These are phyloP conservation scores for Dynastes tityus DNA, from an alignment of 2,888 invertebrate genomes.

Conservation along the genomic window DNA sequence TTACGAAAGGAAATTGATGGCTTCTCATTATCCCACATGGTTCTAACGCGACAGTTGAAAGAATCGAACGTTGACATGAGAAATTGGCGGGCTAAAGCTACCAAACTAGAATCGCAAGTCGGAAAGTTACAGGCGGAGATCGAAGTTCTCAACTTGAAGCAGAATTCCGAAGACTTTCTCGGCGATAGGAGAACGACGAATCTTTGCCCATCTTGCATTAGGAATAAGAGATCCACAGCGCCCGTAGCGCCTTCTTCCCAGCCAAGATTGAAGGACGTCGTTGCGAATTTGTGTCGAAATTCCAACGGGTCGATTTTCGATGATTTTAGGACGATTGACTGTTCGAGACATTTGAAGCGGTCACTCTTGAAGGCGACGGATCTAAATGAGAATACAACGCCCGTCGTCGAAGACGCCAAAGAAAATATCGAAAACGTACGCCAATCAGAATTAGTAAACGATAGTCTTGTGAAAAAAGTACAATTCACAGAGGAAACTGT, in stretches of 20 bases:
- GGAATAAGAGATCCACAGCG: neutral
- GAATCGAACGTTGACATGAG: conserved; percentile 57
- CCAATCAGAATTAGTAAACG: neutral
- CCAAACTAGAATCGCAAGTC: conserved; percentile 51
- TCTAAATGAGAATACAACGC: neutral
- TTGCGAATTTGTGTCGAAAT: neutral
- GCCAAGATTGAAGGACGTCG: neutral
- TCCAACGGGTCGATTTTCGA: neutral
- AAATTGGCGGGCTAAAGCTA: conserved; percentile 55
- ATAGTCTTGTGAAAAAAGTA: conserved; percentile 9
- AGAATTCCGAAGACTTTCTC: neutral
- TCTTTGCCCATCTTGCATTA: neutral
- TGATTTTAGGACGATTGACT: conserved; percentile 29
- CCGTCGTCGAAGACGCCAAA: neutral
- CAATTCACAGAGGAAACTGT: conserved; percentile 26
- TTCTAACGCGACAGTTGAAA: conserved; percentile 53
- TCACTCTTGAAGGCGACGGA: conserved; percentile 8
- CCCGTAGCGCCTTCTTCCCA: neutral
- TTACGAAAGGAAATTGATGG: conserved; percentile 50
- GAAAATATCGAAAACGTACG: conserved; percentile 4
- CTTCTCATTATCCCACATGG: conserved; percentile 51
- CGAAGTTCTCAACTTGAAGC: conserved; percentile 18
- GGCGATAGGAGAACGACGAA: neutral
- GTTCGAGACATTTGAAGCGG: conserved; percentile 33
- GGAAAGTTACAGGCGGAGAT: conserved; percentile 44